A percentile compares a stretch with the other conserved stretches of the same genome.
Conservation (phyloP, 1,140 invertebrate species). For the Chymomyza costata region DNA sequence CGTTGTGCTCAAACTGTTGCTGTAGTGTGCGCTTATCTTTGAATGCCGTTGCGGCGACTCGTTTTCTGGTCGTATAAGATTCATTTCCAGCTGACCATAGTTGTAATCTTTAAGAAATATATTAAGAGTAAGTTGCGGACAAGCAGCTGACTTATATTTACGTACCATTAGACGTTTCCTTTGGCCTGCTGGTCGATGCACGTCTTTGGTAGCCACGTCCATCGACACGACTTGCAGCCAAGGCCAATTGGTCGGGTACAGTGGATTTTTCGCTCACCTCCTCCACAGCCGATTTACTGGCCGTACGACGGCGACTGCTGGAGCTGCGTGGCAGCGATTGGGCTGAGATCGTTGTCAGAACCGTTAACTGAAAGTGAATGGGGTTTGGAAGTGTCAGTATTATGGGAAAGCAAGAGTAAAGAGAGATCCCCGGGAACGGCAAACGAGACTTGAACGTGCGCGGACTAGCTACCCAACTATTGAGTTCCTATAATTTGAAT, state of each 20-base stretch:
- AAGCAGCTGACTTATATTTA: neutral
- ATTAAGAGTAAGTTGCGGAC: neutral
- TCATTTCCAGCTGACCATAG: slow-evolving; percentile 59
- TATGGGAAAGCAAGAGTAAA: no score
- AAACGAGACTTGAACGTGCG: neutral
- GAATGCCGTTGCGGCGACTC: slow-evolving; percentile 33
- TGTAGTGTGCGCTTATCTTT: slow-evolving; percentile 37
- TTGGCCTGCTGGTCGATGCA: slow-evolving; percentile 18
- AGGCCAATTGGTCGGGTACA: slow-evolving; percentile 52
- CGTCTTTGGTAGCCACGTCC: slow-evolving; percentile 40
- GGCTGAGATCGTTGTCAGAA: slow-evolving; percentile 15
- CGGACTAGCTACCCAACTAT: neutral
- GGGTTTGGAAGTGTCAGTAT: no score
- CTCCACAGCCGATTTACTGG: slow-evolving; percentile 23
- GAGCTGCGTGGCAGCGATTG: slow-evolving; percentile 22
- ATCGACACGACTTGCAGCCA: slow-evolving; percentile 45
- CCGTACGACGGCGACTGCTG: slow-evolving; percentile 29
- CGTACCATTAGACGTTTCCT: slow-evolving; percentile 35
- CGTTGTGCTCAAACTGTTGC: slow-evolving; percentile 34
- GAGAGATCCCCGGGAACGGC: neutral
- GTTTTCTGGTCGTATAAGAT: slow-evolving; percentile 56
- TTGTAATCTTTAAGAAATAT: slow-evolving; percentile 35
- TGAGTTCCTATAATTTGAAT: neutral
- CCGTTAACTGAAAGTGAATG: slow-evolving; percentile 5
- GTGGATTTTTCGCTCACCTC: slow-evolving; percentile 37